Base-by-base conservation (phyloP, 2,888 invertebrate genomes). In the Ochropleura leucogaster region DNA sequence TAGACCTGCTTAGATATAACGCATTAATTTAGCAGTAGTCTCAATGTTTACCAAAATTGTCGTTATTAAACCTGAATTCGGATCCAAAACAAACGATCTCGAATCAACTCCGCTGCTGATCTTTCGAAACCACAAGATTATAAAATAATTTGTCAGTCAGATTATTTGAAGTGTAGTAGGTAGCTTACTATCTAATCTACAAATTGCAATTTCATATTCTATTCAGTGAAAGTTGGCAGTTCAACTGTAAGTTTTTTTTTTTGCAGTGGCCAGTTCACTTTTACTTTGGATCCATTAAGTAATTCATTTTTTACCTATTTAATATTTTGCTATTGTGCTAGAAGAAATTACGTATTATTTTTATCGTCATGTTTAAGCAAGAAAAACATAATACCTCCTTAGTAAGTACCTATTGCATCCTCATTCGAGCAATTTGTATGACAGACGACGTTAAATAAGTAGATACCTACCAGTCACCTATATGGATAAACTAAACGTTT, bases 191-290 rank as follows among this genome's bases (percentile, higher is more conserved):
- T 44, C 49, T 63, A 70, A 55, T 64, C 59, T 69, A 12, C 44
- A 72, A 72, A 68, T 63, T 51, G 44, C 42, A 73, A 55, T 66
- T 53, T 55, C 47, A 46, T 59, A 53, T 74, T 68, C 40, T 74
- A 70, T 75, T 63, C 60, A 79, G 85, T 84, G 86, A 86, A 85
- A 86, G 86, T 85, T 67, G 60, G 51, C 59, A 72, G 10, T 81
- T 30, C 66, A 57, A 68, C 69, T 30, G 42, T 68, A 65, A n/a
- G 53, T 47, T 30, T 18, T 47, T 79, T 55, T 77, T 77, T 78
- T 75, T 81, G n/a, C 46, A 49, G 14, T 62, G 10, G 9, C 65
- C 57, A 64, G 18, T 80, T 71, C 47, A 82, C 87, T 79, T 86
- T 85, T 84, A 86, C 85, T 86, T 76, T 62, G 18, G 40, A 71